Evolutionary conservation across 2,888 invertebrate species (phyloP).

Genomic region (Hermodice carunculata): DNA sequence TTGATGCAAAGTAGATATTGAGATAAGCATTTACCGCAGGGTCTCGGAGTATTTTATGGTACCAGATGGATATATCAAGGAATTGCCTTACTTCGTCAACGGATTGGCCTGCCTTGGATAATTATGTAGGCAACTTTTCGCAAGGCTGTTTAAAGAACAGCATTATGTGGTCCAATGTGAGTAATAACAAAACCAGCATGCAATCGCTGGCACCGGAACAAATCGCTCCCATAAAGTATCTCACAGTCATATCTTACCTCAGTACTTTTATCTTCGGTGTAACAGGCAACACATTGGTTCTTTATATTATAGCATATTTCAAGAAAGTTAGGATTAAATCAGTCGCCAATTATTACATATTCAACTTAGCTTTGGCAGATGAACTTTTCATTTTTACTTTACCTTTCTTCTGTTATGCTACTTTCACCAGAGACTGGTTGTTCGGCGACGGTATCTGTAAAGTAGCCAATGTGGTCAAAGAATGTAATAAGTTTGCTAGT

Average conservation of each 20-base stretch:
- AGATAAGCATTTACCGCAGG: too few species aligned
- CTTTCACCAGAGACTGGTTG: conserved; percentile 27
- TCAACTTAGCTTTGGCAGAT: conserved; percentile 40
- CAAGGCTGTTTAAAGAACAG: too few species aligned
- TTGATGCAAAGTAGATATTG: too few species aligned
- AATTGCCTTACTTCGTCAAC: too few species aligned
- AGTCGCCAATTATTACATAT: conserved; percentile 38
- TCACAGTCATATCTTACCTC: conserved; percentile 7
- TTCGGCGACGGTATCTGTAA: conserved; percentile 30
- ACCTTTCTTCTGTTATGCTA: conserved; percentile 31
- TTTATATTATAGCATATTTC: conserved; percentile 26
- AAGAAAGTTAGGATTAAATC: conserved; percentile 20
- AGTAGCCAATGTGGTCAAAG: conserved; percentile 21
- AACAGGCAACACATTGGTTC: conserved; percentile 22
- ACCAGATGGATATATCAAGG: too few species aligned
- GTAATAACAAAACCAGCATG: too few species aligned
- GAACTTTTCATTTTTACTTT: conserved; percentile 33
- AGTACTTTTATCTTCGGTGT: conserved; percentile 21
- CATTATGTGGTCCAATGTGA: too few species aligned
- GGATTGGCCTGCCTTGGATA: too few species aligned
- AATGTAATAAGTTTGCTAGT: conserved; percentile 31
- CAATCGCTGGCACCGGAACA: too few species aligned
- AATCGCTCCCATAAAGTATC: too few species aligned
- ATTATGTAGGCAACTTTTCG: too few species aligned
- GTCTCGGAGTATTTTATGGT: too few species aligned